Evolutionary conservation across 2,797 vertebrate genomes (phyloP), one percentile per base, ranked within the genome.

Genomic region (Oreonectes daqikongensis): DNA sequence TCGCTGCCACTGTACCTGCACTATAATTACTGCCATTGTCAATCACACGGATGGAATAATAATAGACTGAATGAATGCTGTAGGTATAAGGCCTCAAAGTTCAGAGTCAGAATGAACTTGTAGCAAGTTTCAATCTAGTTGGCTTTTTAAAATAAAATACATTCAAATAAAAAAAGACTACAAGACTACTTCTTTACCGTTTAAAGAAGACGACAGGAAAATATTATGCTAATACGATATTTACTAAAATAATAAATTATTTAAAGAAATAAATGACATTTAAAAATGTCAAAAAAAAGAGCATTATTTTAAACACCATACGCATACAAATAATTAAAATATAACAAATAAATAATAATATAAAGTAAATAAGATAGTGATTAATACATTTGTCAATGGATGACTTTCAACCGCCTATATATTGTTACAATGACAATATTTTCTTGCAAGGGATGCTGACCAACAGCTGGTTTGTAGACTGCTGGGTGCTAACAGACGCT

Each of bases 1-100:
- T 70, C 40, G 11, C 52, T 80, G 12, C 48, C 40, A 44, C 63
- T 81, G 17, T 57, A 67, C 52, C 50, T 81, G 30, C 67, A 55
- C 61, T 79, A 59, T 72, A 79, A 75, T 82, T 79, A 75, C 42
- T 20, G 32, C 69, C 50, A 35, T 20, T 73, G 69, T 70, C 70
- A 77, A 72, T 69, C 78, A 78, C 63, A 63, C 59, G 63, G 61
- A 77, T 18, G 50, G 32, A 82, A 67, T 71, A 81, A 65, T 78
- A 48, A 72, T 64, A 78, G 46, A 55, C 5, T 11, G 46, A 72
- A 42, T 68, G 64, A 52, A 55, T 35, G 55, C 2, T 14, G 42
- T 52, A 82, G 46, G 50, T 60, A 46, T 7, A 7, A 73, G 52
- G 52, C 28, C 44, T 40, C n/a, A 73, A 69, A 78, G 71, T 78